These are phyloP conservation scores for Brienomyrus brachyistius DNA, from an alignment of 2,113 vertebrate genomes.

Conservation along the genomic window DNA sequence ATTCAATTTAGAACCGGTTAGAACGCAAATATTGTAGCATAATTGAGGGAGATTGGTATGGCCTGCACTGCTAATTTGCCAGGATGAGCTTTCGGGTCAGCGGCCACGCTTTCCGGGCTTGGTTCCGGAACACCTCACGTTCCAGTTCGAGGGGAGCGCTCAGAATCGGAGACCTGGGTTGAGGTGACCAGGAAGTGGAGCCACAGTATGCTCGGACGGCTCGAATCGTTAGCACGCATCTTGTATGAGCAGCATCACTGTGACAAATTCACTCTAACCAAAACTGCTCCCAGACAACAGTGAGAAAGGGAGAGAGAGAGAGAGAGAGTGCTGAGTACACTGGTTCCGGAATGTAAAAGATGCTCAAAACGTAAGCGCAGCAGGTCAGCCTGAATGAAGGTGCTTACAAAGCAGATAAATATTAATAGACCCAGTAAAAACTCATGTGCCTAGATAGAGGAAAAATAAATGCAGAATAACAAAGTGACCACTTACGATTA, in stretches of 20 bases:
- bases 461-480: background rate
- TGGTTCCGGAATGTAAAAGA: background rate
- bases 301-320: background rate
- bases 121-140: background rate
- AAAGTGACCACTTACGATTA: conserved; percentile 4
- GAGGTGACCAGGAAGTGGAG: background rate
- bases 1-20: conserved; percentile 70
- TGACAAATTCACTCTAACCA: background rate
- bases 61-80: conserved; percentile 43
- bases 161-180: background rate
- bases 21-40: conserved; percentile 54
- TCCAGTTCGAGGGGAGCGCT: background rate
- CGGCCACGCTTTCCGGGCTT: background rate
- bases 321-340: background rate
- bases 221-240: background rate
- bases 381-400: background rate
- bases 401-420: background rate
- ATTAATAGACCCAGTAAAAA: conserved; percentile 12
- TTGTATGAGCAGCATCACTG: background rate
- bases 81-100: conserved; percentile 27
- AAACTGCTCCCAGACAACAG: background rate
- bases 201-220: background rate
- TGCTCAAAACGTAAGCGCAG: background rate
- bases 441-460: background rate
- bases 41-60: conserved; percentile 63